Evolutionary conservation across 2,797 vertebrate genomes (phyloP).

Genomic region (Tangara arthus): DNA sequence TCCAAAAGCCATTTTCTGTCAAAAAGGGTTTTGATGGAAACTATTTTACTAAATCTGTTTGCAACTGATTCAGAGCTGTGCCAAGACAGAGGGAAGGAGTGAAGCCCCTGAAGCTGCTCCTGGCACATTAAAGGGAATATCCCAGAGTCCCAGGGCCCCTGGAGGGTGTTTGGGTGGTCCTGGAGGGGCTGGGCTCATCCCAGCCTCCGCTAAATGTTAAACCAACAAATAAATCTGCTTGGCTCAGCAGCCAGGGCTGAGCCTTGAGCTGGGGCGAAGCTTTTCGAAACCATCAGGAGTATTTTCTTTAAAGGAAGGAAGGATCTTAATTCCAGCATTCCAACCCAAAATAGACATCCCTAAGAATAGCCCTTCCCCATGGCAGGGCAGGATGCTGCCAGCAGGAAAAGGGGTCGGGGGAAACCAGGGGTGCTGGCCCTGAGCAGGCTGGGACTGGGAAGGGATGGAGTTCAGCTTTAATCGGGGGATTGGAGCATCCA

Average conservation of each 20-base stretch:
- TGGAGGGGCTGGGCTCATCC: background rate
- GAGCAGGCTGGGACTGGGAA: background rate
- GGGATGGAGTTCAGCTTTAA: too few species aligned
- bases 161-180: background rate
- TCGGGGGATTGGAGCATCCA: too few species aligned
- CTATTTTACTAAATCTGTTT: background rate
- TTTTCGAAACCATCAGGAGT: background rate
- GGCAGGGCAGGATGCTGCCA: conserved; percentile 38
- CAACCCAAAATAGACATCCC: background rate
- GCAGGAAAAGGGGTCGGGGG: background rate
- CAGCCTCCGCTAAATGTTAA: background rate
- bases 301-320: conserved; percentile 64
- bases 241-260: background rate
- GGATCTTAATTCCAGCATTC: conserved; percentile 59
- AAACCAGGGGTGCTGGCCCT: background rate
- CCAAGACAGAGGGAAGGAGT: background rate
- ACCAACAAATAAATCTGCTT: conserved; percentile 12
- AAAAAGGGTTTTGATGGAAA: conserved; percentile 3
- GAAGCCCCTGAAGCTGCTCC: background rate
- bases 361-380: conserved; percentile 49
- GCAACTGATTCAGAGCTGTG: background rate
- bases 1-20: background rate
- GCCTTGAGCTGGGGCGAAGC: background rate
- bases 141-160: background rate
- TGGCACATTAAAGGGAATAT: background rate